A percentile compares a stretch with the other conserved stretches of the same genome.
These are phyloP conservation scores for Prionailurus viverrinus DNA, from an alignment of 2,113 vertebrate species.

Conservation along the genomic window DNA sequence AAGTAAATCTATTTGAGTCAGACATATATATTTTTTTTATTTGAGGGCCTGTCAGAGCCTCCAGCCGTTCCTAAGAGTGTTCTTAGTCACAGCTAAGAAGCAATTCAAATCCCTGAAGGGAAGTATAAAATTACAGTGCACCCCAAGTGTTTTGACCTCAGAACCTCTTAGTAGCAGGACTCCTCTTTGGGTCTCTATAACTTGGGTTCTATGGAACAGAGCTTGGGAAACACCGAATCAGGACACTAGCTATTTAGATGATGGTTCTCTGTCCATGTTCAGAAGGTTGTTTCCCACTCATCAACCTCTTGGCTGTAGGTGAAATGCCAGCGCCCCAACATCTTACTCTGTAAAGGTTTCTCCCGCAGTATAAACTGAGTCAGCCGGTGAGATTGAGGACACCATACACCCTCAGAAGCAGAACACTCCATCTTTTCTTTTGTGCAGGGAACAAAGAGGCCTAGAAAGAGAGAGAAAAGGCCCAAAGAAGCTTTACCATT, in stretches of 20 bases:
- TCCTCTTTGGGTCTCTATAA: neutral
- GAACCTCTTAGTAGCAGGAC: neutral
- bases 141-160: neutral
- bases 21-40: neutral
- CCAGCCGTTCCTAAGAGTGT: neutral
- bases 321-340: neutral
- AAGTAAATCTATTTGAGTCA: slow-evolving; percentile 5
- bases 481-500: neutral
- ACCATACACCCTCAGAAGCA: neutral
- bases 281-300: neutral
- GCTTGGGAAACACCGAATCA: neutral
- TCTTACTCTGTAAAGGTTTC: neutral
- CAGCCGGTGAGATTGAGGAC: neutral
- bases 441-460: neutral
- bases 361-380: neutral
- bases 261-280: neutral
- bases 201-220: neutral
- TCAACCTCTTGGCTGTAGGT: neutral
- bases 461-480: neutral
- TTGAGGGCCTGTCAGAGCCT: slow-evolving; percentile 3
- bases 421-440: neutral
- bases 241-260: neutral
- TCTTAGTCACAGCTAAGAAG: neutral
- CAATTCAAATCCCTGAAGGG: neutral
- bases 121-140: neutral